Evolutionary conservation across 2,113 vertebrate genomes (phyloP).

Genomic region (Nansenia antarctica): DNA sequence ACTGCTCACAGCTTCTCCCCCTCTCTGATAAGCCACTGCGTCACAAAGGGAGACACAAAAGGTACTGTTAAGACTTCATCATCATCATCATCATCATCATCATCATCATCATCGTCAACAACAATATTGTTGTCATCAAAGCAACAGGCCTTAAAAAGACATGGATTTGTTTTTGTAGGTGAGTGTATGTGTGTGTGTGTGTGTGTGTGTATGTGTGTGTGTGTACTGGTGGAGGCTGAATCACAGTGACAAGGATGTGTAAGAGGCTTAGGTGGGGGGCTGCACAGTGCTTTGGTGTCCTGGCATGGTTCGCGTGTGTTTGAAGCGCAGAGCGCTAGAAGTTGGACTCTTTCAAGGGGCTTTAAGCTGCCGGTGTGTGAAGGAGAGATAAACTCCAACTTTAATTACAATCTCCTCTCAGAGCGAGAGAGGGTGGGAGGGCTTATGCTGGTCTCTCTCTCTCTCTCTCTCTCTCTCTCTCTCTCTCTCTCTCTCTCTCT

Average conservation of each 20-base stretch:
- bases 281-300: constrained; percentile 48
- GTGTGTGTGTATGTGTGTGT: constrained; percentile 20
- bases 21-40: constrained; percentile 97
- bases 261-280: constrained; percentile 70
- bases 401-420: constrained; percentile 74
- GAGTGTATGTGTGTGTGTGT: constrained; percentile 12
- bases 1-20: constrained; percentile 95
- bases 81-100: not conserved
- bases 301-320: constrained; percentile 53
- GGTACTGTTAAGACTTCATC: not conserved
- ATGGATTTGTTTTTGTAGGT: not conserved
- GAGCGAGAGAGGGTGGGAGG: constrained; percentile 36
- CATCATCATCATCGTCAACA: constrained; percentile 1
- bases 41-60: constrained; percentile 38
- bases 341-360: constrained; percentile 79
- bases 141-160: too few relatives aligned
- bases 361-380: constrained; percentile 78
- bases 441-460: constrained; percentile 6
- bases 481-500: not conserved
- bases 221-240: constrained; percentile 22
- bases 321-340: constrained; percentile 57
- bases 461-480: not conserved
- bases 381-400: constrained; percentile 83
- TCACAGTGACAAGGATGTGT: constrained; percentile 47
- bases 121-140: too few relatives aligned